These are phyloP conservation scores for Lasioglossum zephyrum DNA, from an alignment of 2,888 invertebrate genomes.

Conservation along the genomic window DNA sequence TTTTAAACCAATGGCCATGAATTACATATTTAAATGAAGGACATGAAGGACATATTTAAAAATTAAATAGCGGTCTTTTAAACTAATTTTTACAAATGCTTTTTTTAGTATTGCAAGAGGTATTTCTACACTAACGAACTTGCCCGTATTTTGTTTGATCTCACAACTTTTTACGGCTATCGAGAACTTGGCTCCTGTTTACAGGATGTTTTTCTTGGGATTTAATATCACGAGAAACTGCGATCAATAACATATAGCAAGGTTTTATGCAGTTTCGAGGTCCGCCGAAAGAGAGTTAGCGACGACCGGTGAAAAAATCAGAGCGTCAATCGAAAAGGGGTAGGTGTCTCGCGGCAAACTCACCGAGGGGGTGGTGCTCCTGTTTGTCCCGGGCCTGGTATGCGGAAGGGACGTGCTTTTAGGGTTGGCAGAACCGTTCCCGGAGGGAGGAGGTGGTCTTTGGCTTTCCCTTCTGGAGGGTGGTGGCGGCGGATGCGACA, in stretches of 20 bases:
- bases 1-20: no score
- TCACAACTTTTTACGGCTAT: no score
- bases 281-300: not conserved
- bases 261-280: not conserved
- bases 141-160: no score
- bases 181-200: no score
- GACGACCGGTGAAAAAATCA: not conserved
- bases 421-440: conserved; percentile 61
- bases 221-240: no score
- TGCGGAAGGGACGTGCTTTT: conserved; percentile 77
- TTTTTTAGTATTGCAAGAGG: no score
- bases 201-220: no score
- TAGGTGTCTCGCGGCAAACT: conserved; percentile 68
- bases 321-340: not conserved
- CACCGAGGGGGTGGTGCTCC: conserved; percentile 81
- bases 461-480: conserved; percentile 77
- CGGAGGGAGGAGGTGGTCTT: conserved; percentile 59
- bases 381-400: conserved; percentile 71
- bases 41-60: no score
- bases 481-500: conserved; percentile 81
- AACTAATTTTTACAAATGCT: no score
- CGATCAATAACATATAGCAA: not conserved
- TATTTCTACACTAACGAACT: no score
- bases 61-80: no score
- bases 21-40: no score